Evolutionary conservation across 2,888 invertebrate species (phyloP), one percentile per base, ranked within the genome.

Genomic region (Drosophila setosimentum): DNA sequence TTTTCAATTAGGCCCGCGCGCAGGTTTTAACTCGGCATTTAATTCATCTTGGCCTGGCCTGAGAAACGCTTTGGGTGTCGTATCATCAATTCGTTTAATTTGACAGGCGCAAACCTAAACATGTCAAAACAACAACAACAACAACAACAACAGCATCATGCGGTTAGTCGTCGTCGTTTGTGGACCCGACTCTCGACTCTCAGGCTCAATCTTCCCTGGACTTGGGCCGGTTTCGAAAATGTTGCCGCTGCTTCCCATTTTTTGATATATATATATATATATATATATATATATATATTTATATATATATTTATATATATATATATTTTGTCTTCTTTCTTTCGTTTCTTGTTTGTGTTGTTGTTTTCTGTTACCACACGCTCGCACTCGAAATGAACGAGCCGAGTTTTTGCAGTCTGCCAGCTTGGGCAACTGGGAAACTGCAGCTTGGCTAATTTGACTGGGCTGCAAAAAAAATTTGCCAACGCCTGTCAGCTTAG

Each of bases 11-110:
- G 89, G 90, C 78, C 82, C 78, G 89, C 76, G 80, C 88, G 74
- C 89, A 84, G 89, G 85, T 84, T 87, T 87, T 78, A 77, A 70
- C 89, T 82, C 80, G 82, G 83, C 89, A 89, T 87, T 87, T 89
- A 87, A 87, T 87, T 87, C 87, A 87, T 87, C 88, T 87, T 78
- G 85, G 85, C 83, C 83, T 61, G 83, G 87, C 93, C 92, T 93
- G 92, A 92, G 93, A 93, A 93, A 92, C 93, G 92, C 92, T 91
- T 92, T 93, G 93, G 93, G 93, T 93, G 93, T 93, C 92, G 93
- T 93, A 93, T 93, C 93, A 93, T 93, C 93, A 93, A 93, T 93
- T 93, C 93, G 92, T 93, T 93, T 93, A 93, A 93, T 93, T 93
- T 93, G 93, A 93, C 93, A 93, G 92, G 93, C 93, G 92, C 93